Evolutionary conservation across 1,140 invertebrate genomes (phyloP).

Genomic region (Sycophaga agraensis): DNA sequence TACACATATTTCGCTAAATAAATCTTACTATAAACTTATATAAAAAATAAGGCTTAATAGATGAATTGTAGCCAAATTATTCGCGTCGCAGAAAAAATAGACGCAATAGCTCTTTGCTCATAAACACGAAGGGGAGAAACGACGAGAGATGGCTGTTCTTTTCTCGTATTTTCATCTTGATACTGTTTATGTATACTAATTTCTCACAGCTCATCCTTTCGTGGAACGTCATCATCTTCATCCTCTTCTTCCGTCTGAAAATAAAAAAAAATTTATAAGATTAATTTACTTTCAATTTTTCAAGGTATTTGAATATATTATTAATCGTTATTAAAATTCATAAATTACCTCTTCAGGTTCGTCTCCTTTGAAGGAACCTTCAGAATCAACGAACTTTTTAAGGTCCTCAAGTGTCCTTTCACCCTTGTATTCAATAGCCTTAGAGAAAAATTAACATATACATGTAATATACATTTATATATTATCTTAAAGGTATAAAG

Average conservation of each 20-base stretch:
- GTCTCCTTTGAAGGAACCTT: constrained; percentile 68
- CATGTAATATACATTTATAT: too few species aligned
- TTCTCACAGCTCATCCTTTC: constrained; percentile 70
- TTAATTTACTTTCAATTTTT: too few species aligned
- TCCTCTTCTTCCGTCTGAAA: constrained; percentile 63
- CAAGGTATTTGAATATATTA: too few species aligned
- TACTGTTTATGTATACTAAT: constrained; percentile 24
- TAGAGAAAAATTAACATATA: constrained; percentile 16
- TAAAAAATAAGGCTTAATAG: constrained; percentile 22
- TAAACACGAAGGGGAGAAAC: constrained; percentile 14
- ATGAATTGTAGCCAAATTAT: constrained; percentile 18
- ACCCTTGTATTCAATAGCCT: constrained; percentile 90
- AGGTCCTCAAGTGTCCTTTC: constrained; percentile 93
- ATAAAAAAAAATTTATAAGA: constrained; percentile 4
- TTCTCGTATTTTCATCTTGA: constrained; percentile 26
- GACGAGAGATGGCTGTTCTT: constrained; percentile 17
- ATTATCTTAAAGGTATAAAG: too few species aligned
- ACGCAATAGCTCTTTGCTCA: neutral
- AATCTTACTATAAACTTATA: constrained; percentile 20
- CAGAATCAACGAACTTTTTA: constrained; percentile 86
- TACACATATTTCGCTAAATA: constrained; percentile 23
- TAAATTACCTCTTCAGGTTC: constrained; percentile 64
- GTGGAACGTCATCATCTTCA: constrained; percentile 67
- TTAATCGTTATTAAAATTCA: too few species aligned
- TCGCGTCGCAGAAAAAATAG: constrained; percentile 1